Percentiles rank a stretch among this genome's conserved stretches.
Conservation (phyloP, 1,140 invertebrate species). For the Drosophila punjabiensis region DNA sequence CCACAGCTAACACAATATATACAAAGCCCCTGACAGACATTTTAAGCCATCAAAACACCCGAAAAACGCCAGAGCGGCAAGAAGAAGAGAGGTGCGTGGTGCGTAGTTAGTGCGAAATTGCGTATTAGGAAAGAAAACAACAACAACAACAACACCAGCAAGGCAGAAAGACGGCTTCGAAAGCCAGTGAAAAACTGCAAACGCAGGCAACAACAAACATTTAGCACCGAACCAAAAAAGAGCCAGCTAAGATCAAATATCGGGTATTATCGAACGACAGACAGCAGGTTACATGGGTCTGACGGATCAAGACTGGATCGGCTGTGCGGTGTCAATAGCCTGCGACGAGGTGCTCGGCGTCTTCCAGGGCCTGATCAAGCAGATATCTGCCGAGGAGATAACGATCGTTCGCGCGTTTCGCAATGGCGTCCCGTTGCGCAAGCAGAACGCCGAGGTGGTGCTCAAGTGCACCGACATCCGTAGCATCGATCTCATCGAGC, state of each 20-base stretch:
- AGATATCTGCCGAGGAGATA: slow-evolving; percentile 90
- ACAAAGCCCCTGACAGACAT: slow-evolving; percentile 15
- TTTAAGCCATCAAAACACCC: slow-evolving; percentile 23
- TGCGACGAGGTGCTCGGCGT: slow-evolving; percentile 80
- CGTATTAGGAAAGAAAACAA: slow-evolving; percentile 65
- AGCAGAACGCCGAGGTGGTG: slow-evolving; percentile 87
- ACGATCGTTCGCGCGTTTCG: slow-evolving; percentile 92
- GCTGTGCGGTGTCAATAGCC: slow-evolving; percentile 82
- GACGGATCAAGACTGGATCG: slow-evolving; percentile 83
- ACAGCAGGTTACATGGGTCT: slow-evolving; percentile 67
- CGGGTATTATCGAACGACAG: slow-evolving; percentile 8
- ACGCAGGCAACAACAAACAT: slow-evolving; percentile 49
- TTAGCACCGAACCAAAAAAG: slow-evolving; percentile 11
- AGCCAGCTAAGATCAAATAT: slow-evolving; percentile 19
- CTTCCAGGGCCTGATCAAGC: slow-evolving; percentile 91
- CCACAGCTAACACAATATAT: slow-evolving; percentile 8
- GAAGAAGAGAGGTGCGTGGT: slow-evolving; percentile 52
- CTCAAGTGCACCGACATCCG: slow-evolving; percentile 86
- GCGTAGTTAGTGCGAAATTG: slow-evolving; percentile 73
- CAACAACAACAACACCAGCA: slow-evolving; percentile 45
- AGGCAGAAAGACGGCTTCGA: slow-evolving; percentile 23
- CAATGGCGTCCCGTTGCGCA: slow-evolving; percentile 90
- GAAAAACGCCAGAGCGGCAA: slow-evolving; percentile 23
- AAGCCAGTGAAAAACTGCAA: slow-evolving; percentile 58
- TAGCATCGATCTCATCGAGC: slow-evolving; percentile 75